Evolutionary conservation across 2,797 vertebrate genomes (phyloP), one percentile per base, ranked within the genome.

Genomic region (Taenioides sp.): DNA sequence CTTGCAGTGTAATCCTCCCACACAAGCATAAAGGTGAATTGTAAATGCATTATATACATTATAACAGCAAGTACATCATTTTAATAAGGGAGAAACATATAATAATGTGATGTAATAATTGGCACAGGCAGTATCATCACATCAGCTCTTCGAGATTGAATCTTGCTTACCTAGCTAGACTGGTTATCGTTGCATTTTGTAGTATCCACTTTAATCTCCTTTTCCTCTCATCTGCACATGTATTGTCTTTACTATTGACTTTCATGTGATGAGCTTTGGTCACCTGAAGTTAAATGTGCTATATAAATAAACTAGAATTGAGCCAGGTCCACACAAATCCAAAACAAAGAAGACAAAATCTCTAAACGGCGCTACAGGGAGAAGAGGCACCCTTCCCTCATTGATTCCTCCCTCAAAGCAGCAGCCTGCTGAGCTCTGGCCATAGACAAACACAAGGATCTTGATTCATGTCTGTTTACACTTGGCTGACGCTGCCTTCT

Each of bases 401-500:
- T 43, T 43, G 72, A 57, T 66, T 71, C 43, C 28, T 73, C 52
- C 62, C 60, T 75, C 67, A 74, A 66, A 83, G 70, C 47, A 0
- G 14, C 22, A 47, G 57, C 55, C 60, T 72, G 58, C 34, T 2
- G 71, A 81, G 80, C 73, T 40, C 72, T 18, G 37, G 65, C 50
- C 0, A 12, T 67, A 54, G 75, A 74, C 47, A 80, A 75, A 80
- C 74, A 76, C 50, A n/a, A 14, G 11, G 55, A 43, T 34, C 23
- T n/a, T 7, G 28, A 67, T 83, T 75, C 34, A 71, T 65, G 47
- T 78, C 63, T 65, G 71, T 69, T 80, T 74, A 37, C 28, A 27
- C 85, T 74, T 75, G 66, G 49, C 18, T 72, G 43, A 58, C 27
- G 49, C 17, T 25, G 11, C 25, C 70, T 55, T 67, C 5, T 72